Evolutionary conservation across 2,797 vertebrate species (phyloP).

Genomic region (Lagorchestes hirsutus): DNA sequence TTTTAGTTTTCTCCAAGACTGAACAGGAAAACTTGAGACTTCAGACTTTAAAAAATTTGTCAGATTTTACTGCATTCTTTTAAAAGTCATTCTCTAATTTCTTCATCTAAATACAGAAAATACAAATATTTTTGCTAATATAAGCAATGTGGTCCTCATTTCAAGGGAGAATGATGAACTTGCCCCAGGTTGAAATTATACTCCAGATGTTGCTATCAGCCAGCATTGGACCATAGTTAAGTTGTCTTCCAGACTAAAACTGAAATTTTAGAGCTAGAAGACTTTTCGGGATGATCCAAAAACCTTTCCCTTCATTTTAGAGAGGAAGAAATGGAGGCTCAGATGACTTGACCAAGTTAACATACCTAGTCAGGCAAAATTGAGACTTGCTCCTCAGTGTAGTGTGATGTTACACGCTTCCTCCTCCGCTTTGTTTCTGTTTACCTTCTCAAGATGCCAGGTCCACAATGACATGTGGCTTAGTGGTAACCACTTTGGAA

Average conservation of each 20-base stretch:
- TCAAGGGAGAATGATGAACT: conserved; percentile 28
- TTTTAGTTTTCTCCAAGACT: conserved; percentile 46
- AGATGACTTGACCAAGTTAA: neutral
- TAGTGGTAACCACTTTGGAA: neutral
- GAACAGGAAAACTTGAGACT: conserved; percentile 33
- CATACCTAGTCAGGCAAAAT: neutral
- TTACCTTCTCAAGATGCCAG: neutral
- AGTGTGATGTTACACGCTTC: neutral
- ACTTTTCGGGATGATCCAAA: neutral
- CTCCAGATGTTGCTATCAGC: neutral
- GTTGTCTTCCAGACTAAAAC: neutral
- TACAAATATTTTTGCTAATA: conserved; percentile 6
- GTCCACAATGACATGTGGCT: neutral
- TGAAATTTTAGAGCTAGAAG: neutral
- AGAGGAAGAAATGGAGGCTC: neutral
- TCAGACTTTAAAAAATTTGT: conserved; percentile 37
- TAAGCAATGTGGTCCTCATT: conserved; percentile 22
- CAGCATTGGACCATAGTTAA: neutral
- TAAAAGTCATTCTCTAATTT: conserved; percentile 23
- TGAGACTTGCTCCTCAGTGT: neutral
- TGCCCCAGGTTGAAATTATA: conserved; percentile 39
- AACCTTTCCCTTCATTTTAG: neutral
- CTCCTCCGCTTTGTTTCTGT: no score
- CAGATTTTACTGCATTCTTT: conserved; percentile 36
- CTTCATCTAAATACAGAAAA: conserved; percentile 43